Percentiles rank a stretch among this genome's conserved stretches.
phyloP scores from a whole-genome alignment of 30 jellyfish, hydroid and myxozoan genomes.

The Hydractinia echinata region DNA sequence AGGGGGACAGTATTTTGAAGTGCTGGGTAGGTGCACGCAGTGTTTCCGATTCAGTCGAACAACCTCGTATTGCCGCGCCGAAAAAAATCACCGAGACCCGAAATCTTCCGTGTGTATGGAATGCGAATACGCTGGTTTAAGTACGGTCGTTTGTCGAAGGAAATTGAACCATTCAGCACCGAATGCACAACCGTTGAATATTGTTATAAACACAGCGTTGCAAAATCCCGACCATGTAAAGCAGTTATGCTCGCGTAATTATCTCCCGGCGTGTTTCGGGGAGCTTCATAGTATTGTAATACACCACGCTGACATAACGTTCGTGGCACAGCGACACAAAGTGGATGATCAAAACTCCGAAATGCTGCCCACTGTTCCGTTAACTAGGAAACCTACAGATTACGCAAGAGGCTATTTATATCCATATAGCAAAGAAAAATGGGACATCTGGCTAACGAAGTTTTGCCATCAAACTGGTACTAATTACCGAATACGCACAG shows the following conservation, averaged over 20 bases:
- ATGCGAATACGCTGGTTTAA: slow-evolving; percentile 78
- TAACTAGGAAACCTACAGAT: slow-evolving; percentile 82
- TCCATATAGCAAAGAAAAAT: slow-evolving; percentile 79
- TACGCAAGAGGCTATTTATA: slow-evolving; percentile 94
- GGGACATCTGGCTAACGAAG: slow-evolving; percentile 86
- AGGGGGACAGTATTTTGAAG: slow-evolving; percentile 96
- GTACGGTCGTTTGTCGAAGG: slow-evolving; percentile 97
- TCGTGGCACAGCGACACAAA: slow-evolving; percentile 70
- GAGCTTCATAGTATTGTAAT: slow-evolving; percentile 90
- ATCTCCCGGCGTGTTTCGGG: slow-evolving; percentile 79
- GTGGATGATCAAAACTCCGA: slow-evolving; percentile 35
- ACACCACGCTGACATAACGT: slow-evolving; percentile 97
- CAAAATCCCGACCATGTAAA: slow-evolving; percentile 73
- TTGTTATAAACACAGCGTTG: slow-evolving; percentile 85
- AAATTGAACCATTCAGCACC: slow-evolving; percentile 88
- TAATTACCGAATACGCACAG: slow-evolving; percentile 87
- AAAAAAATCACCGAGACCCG: slow-evolving; percentile 88
- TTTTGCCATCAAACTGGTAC: slow-evolving; percentile 90
- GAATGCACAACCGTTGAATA: slow-evolving; percentile 91
- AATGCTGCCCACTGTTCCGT: slow-evolving; percentile 7
- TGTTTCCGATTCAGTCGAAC: slow-evolving; percentile 98
- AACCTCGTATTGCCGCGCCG: slow-evolving; percentile 98
- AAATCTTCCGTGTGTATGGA: slow-evolving; percentile 93
- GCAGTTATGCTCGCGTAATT: slow-evolving; percentile 76
- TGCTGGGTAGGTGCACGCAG: slow-evolving; percentile 84